These are phyloP conservation scores for Oreotrochilus melanogaster DNA, from an alignment of 2,113 vertebrate genomes.

Conservation along the genomic window DNA sequence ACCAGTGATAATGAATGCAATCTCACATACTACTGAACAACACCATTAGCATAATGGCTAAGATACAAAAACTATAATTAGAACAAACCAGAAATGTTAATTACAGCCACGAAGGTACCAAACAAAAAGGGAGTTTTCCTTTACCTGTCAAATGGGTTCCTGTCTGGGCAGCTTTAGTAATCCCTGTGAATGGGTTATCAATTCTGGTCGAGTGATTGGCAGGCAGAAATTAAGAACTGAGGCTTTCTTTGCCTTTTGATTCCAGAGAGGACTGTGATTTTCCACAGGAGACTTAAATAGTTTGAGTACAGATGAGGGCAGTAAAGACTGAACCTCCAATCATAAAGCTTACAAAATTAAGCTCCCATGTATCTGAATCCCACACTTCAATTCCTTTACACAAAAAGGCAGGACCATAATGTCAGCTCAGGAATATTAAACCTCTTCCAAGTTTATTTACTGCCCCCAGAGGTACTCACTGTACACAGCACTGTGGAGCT, in stretches of 20 bases:
- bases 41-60: conserved; percentile 87
- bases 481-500: not conserved
- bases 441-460: not conserved
- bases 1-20: conserved; percentile 90
- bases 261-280: not conserved
- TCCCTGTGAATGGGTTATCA: not conserved
- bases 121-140: conserved; percentile 75
- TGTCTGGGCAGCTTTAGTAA: conserved; percentile 9
- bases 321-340: not conserved
- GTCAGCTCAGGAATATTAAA: not conserved
- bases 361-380: not conserved
- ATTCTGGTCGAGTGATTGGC: not conserved
- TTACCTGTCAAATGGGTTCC: conserved; percentile 40
- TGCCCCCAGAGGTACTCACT: not conserved
- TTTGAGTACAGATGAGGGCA: not conserved
- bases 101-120: conserved; percentile 81
- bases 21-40: conserved; percentile 88
- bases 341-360: not conserved
- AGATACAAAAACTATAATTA: conserved; percentile 89
- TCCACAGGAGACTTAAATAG: not conserved
- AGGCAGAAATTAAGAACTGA: conserved; percentile 47
- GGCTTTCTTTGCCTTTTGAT: not conserved
- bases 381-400: not conserved
- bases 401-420: not conserved
- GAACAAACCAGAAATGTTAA: conserved; percentile 86